These are phyloP conservation scores for Merodon equestris DNA, from an alignment of 2,888 invertebrate species.

Conservation along the genomic window DNA sequence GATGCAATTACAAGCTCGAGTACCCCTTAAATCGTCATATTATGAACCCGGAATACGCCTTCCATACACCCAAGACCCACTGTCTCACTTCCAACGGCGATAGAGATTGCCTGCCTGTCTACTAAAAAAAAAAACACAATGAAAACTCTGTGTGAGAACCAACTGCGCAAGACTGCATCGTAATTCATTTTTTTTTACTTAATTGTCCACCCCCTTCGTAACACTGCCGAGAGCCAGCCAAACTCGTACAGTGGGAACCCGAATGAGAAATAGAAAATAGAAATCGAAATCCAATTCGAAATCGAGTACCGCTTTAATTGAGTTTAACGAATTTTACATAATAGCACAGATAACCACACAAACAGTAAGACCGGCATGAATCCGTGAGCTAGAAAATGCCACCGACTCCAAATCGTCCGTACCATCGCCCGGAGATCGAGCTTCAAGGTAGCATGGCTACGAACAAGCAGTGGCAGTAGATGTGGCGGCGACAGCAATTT, in stretches of 20 bases:
- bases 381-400: constrained; percentile 53
- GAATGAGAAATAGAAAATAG: too few relatives aligned
- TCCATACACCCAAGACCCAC: neutral
- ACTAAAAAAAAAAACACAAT: constrained; percentile 41
- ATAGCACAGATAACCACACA: constrained; percentile 28
- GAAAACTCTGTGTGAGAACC: neutral
- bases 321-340: constrained; percentile 54
- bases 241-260: constrained; percentile 12
- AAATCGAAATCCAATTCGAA: constrained; percentile 39
- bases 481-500: constrained; percentile 28
- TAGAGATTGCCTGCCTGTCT: neutral
- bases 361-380: constrained; percentile 20
- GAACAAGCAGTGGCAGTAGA: neutral
- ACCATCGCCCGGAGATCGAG: constrained; percentile 31
- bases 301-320: constrained; percentile 43
- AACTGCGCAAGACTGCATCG: constrained; percentile 26
- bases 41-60: constrained; percentile 39
- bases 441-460: constrained; percentile 21
- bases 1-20: constrained; percentile 58
- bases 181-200: constrained; percentile 51
- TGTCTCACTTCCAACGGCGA: too few relatives aligned
- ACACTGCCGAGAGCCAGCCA: neutral
- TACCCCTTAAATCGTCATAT: constrained; percentile 19
- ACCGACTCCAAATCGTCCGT: constrained; percentile 12
- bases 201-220: constrained; percentile 42